These are phyloP conservation scores for Girardia tigrina DNA, from an alignment of 2,888 invertebrate species.

Conservation along the genomic window DNA sequence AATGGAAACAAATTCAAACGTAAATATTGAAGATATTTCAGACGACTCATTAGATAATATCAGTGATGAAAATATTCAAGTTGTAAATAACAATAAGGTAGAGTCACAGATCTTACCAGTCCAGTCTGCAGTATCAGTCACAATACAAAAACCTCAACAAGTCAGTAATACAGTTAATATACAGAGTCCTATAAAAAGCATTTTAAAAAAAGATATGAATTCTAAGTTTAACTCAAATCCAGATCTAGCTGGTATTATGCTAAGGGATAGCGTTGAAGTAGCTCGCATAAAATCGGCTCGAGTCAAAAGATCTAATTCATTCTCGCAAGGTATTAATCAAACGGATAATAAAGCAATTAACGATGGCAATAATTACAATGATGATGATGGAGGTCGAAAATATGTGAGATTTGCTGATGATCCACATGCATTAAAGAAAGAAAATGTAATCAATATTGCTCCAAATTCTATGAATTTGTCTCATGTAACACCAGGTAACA, in stretches of 20 bases:
- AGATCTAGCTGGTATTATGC: not conserved
- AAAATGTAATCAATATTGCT: not conserved
- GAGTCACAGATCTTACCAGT: not conserved
- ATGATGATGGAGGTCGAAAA: not conserved
- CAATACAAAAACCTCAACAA: not conserved
- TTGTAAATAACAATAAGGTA: not conserved
- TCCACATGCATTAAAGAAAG: not conserved
- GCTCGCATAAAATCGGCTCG: not conserved
- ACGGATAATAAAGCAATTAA: not conserved
- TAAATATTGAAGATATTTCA: not conserved
- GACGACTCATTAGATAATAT: not conserved
- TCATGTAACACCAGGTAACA: not conserved
- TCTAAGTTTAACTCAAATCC: not conserved
- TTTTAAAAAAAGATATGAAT: not conserved
- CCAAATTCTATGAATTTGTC: not conserved
- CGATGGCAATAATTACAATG: not conserved
- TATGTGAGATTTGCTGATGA: slow-evolving; percentile 6
- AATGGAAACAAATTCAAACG: not conserved
- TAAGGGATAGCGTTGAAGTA: slow-evolving; percentile 1
- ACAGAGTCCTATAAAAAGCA: not conserved
- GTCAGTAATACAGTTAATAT: not conserved
- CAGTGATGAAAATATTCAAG: not conserved
- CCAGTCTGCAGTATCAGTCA: not conserved
- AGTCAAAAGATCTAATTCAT: not conserved
- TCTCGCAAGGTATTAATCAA: not conserved